Percentiles rank a stretch among this genome's conserved stretches.
These are phyloP conservation scores for Sphenodon punctatus DNA, from an alignment of 2,797 vertebrate genomes.

Conservation along the genomic window DNA sequence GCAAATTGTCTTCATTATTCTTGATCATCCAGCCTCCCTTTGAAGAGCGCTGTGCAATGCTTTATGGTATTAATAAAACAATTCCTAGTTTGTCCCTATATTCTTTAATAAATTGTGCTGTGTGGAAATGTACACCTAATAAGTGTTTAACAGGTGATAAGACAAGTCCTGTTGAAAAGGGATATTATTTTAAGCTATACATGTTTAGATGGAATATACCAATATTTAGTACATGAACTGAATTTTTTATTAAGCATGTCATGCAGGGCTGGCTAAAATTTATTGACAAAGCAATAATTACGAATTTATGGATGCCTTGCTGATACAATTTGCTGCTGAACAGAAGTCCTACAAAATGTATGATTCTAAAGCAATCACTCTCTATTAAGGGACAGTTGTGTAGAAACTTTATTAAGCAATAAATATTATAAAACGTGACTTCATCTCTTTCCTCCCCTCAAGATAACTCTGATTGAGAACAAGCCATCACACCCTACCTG, in stretches of 20 bases:
- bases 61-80: neutral
- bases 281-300: neutral
- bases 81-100: neutral
- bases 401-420: slow-evolving; percentile 33
- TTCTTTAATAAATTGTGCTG: neutral
- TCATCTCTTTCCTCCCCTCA: slow-evolving; percentile 20
- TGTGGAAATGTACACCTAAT: neutral
- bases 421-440: neutral
- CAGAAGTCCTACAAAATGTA: slow-evolving; percentile 4
- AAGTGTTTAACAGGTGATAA: slow-evolving; percentile 9
- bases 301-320: slow-evolving; percentile 19
- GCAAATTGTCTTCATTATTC: neutral
- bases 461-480: neutral
- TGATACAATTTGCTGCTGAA: neutral
- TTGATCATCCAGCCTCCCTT: neutral
- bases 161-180: neutral
- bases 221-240: neutral
- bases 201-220: neutral
- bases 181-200: neutral
- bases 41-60: neutral
- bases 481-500: neutral
- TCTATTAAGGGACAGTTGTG: neutral
- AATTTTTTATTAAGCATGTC: neutral
- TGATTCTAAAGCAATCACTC: neutral
- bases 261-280: neutral